These are phyloP conservation scores for Hirtodrosophila duncani DNA, from an alignment of 2,888 invertebrate genomes.

Conservation along the genomic window DNA sequence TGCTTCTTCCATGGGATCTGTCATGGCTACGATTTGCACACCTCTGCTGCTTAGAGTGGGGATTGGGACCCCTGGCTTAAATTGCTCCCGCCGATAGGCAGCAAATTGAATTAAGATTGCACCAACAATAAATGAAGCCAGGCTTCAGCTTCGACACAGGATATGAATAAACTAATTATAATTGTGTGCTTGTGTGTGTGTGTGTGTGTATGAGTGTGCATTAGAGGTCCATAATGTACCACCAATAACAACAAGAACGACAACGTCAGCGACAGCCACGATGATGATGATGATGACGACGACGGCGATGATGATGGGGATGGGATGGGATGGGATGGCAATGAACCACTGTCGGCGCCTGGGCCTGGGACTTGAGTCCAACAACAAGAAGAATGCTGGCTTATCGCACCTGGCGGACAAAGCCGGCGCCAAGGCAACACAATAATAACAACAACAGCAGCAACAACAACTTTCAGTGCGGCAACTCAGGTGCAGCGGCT, in stretches of 20 bases:
- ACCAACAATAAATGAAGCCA: slow-evolving; percentile 64
- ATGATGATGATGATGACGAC: neutral
- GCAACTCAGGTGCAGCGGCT: slow-evolving; percentile 42
- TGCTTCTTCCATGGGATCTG: too few relatives aligned
- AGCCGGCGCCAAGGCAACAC: slow-evolving; percentile 58
- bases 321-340: too few relatives aligned
- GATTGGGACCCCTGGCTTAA: slow-evolving; percentile 37
- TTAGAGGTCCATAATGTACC: slow-evolving; percentile 59
- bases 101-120: slow-evolving; percentile 71
- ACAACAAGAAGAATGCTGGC: slow-evolving; percentile 62
- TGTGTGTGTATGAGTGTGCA: slow-evolving; percentile 40
- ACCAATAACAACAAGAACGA: slow-evolving; percentile 1
- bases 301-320: slow-evolving; percentile 13
- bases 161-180: slow-evolving; percentile 72
- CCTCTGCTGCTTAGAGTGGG: slow-evolving; percentile 11
- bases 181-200: slow-evolving; percentile 36
- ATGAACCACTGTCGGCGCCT: too few relatives aligned
- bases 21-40: too few relatives aligned
- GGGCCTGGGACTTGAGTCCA: slow-evolving; percentile 34
- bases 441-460: slow-evolving; percentile 24
- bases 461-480: slow-evolving; percentile 24
- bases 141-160: slow-evolving; percentile 67
- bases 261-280: neutral
- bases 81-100: slow-evolving; percentile 29
- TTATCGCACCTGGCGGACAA: slow-evolving; percentile 65